Conservation (phyloP, 1,140 invertebrate genomes). For the Artemia franciscana region DNA sequence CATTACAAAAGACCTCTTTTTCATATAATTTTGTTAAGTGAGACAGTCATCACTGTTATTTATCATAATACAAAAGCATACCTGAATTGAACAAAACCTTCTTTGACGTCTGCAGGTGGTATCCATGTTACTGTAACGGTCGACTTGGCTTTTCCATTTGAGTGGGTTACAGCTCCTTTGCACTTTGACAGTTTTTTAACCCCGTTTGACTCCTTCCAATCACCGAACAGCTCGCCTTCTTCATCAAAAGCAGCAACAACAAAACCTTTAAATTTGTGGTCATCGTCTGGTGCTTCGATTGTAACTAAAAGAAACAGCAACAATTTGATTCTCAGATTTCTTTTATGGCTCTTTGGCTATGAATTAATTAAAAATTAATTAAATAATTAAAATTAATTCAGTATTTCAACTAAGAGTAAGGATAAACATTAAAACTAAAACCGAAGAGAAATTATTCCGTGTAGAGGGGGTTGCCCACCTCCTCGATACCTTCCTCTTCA, state of each 20-base stretch:
- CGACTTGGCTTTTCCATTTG: not conserved
- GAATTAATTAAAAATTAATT: too few species aligned
- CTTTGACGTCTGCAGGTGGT: not conserved
- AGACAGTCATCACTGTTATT: not conserved
- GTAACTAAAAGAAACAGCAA: not conserved
- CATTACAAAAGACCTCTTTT: not conserved
- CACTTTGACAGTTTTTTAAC: not conserved
- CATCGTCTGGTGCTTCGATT: not conserved
- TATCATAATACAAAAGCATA: not conserved
- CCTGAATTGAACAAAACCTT: not conserved
- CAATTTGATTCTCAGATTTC: too few species aligned
- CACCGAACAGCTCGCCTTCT: not conserved
- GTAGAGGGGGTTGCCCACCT: too few species aligned
- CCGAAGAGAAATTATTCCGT: too few species aligned
- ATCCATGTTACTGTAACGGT: not conserved
- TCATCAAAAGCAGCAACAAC: not conserved
- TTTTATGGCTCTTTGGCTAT: too few species aligned
- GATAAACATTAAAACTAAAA: too few species aligned
- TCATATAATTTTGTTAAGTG: not conserved
- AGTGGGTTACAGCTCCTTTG: not conserved
- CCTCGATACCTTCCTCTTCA: too few species aligned
- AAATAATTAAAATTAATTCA: too few species aligned
- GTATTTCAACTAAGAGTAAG: too few species aligned
- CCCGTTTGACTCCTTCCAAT: not conserved
- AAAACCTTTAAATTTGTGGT: not conserved